Evolutionary conservation across 1,140 invertebrate genomes (phyloP), one percentile per base, ranked within the genome.

Genomic region (Micrasema longulum): DNA sequence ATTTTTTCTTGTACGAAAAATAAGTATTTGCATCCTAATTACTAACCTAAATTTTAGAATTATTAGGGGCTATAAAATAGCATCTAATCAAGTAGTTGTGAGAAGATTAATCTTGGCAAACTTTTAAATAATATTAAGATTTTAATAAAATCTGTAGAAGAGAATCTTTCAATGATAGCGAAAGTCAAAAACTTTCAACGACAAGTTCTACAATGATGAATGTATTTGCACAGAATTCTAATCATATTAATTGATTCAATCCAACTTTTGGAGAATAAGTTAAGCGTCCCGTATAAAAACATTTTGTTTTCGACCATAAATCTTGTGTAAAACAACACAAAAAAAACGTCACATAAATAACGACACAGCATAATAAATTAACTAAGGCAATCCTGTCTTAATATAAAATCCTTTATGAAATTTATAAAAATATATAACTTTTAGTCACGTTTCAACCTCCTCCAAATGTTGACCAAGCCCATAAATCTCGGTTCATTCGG

Each of bases 391-490:
- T 20, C 55, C 55, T 60, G 55, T 60, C 35, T 60, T 60, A 60
- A 41, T 41, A 41, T 60, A 60, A 43, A 60, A 38, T 60, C 36
- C 55, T 60, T 60, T 60, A 60, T 60, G 55, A 60, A 60, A 60
- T 60, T 60, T 43, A 60, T 60, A 60, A 60, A 57, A 60, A 60
- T 60, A 43, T 60, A 60, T 60, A 55, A 31, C 36, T 22, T 60
- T 41, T 60, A 60, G 55, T 41, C 55, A 38, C 35, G 55, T 18
- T 43, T 43, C 55, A 60, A 20, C 7, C 2, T 2, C 26, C 26
- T 2, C 35, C 35, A 60, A 60, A 23, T 23, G 18, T 35, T 60
- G 55, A 60, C 55, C 35, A 60, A 41, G 9, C 2, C 26, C 36
- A 60, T 60, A 60, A 60, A 60, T 60, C 55, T 20, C 16, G 9